phyloP scores from a whole-genome alignment of 2,113 vertebrate species.

The Heterotis niloticus region DNA sequence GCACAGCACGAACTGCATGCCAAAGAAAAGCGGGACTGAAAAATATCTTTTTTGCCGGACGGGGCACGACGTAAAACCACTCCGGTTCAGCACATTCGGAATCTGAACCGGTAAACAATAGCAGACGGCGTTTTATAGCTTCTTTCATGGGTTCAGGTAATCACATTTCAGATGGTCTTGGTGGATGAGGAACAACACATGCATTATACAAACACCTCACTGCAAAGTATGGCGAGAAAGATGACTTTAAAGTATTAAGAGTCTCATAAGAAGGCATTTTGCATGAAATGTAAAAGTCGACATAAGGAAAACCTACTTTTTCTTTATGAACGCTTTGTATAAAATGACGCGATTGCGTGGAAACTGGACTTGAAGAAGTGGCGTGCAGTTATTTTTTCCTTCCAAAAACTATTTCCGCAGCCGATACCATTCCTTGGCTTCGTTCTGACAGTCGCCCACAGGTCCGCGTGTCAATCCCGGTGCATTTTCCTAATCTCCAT shows the following conservation, averaged over 20 bases:
- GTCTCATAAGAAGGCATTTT: neutral
- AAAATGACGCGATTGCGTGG: too few species aligned
- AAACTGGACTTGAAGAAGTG: too few species aligned
- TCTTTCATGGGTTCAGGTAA: neutral
- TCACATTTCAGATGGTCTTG: neutral
- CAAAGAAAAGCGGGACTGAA: slow-evolving; percentile 18
- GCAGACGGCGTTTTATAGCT: slow-evolving; percentile 8
- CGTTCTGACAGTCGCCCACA: neutral
- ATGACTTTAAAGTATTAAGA: neutral
- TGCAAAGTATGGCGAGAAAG: neutral
- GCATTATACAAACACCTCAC: neutral
- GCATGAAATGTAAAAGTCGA: neutral
- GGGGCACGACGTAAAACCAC: neutral
- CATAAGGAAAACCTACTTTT: too few species aligned
- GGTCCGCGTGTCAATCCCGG: neutral
- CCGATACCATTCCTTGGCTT: neutral
- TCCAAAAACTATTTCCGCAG: neutral
- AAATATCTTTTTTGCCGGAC: neutral
- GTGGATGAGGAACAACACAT: neutral
- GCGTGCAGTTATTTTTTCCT: neutral
- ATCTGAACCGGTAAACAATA: slow-evolving; percentile 14
- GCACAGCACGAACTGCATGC: slow-evolving; percentile 37
- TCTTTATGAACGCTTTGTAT: too few species aligned
- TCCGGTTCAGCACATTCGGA: neutral
- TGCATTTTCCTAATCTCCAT: neutral